Evolutionary conservation across 2,888 invertebrate genomes (phyloP), one percentile per base, ranked within the genome.

Genomic region (Eurytoma californica): DNA sequence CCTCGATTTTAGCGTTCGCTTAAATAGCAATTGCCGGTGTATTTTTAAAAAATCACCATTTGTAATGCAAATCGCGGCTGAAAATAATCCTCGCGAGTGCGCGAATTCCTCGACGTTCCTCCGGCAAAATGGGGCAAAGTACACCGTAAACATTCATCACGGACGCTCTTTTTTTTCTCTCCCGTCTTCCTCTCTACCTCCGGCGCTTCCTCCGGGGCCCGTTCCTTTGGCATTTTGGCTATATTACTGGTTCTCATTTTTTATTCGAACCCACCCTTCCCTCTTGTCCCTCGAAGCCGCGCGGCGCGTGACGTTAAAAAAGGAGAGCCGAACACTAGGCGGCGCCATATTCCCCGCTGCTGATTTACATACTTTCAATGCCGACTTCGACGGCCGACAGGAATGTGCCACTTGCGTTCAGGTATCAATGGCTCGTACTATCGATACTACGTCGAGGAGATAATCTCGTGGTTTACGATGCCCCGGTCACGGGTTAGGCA

Each of bases 331-430:
- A 67, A 69, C 74, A 79, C 70, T 80, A 77, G 79, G 82, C 76
- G 70, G 69, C 76, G 73, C 77, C 63, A 77, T 77, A 65, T 80
- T 74, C 20, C 55, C 18, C 49, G 20, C n/a, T 18, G 63, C 61
- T 67, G 60, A 82, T 82, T 82, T 79, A 74, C 82, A 82, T 82
- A 80, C 70, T 70, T 70, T 77, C 77, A 80, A 80, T 80, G 80
- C 75, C 70, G 57, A 61, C 67, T 61, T 16, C 18, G 14, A 9
- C 68, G 61, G 49, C 18, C 68, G 78, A 55, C 68, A 69, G 55
- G 73, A 68, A 13, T 39, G 18, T 12, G 63, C 58, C 24, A 28
- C 60, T 28, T 39, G 16, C n/a, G 61, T 39, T 57, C 58, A 55
- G 63, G 58, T 66, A 55, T 77, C 73, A 74, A 80, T 74, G 74